Evolutionary conservation across 2,888 invertebrate species (phyloP).

Genomic region (Capitulum mitella): DNA sequence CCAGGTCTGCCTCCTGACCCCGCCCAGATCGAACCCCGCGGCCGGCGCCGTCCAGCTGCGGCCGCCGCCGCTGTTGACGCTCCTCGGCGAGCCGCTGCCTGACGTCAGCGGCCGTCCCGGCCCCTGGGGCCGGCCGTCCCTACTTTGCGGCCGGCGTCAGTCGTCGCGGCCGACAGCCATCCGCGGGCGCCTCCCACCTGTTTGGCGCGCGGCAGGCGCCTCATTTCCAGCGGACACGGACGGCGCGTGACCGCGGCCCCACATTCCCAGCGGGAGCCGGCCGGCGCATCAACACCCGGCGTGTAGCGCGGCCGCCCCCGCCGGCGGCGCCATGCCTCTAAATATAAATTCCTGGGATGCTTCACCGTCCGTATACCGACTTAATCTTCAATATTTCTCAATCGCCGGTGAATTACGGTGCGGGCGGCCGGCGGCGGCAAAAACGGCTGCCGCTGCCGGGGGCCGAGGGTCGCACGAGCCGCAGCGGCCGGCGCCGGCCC

Average conservation of each 20-base stretch:
- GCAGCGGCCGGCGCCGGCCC: neutral
- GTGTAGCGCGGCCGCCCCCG: neutral
- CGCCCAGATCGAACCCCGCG: too few species aligned
- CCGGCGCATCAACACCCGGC: neutral
- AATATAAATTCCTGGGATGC: constrained; percentile 23
- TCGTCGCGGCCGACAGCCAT: too few species aligned
- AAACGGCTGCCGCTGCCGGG: neutral
- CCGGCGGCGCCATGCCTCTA: constrained; percentile 5
- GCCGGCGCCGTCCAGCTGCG: too few species aligned
- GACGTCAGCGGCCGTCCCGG: too few species aligned
- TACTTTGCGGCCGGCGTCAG: too few species aligned
- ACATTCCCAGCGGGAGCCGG: neutral
- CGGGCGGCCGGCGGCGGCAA: neutral
- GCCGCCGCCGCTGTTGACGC: too few species aligned
- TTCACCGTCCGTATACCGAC: constrained; percentile 13
- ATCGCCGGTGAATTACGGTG: constrained; percentile 9
- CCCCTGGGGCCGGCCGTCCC: too few species aligned
- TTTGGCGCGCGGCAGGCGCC: neutral
- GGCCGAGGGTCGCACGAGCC: neutral
- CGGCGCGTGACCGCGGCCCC: neutral
- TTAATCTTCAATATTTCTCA: constrained; percentile 25
- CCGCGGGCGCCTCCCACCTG: too few species aligned
- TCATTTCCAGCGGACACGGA: neutral
- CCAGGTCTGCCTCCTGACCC: too few species aligned
- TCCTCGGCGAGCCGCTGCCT: too few species aligned